phyloP scores from a whole-genome alignment of 2,888 invertebrate genomes.

The Selenia dentaria region DNA sequence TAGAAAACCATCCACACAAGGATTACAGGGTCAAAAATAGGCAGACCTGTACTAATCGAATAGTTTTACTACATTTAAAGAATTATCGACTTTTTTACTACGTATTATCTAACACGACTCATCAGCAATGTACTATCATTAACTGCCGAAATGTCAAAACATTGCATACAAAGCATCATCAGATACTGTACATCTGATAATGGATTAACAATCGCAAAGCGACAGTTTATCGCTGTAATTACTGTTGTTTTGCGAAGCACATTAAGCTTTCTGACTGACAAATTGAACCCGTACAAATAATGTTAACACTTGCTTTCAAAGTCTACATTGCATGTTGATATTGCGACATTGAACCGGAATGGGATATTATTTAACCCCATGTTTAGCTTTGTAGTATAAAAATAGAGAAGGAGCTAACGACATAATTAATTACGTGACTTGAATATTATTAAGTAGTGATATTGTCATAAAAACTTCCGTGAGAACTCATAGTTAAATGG shows the following conservation, averaged over 20 bases:
- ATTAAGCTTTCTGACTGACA: slow-evolving; percentile 50
- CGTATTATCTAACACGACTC: too few relatives aligned
- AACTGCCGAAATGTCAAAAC: not conserved
- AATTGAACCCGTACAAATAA: slow-evolving; percentile 52
- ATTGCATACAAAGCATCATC: not conserved
- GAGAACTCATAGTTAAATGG: too few relatives aligned
- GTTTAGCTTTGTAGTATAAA: slow-evolving; percentile 17
- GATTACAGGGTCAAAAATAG: too few relatives aligned
- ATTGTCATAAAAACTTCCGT: too few relatives aligned
- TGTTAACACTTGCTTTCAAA: slow-evolving; percentile 57
- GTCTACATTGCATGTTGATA: slow-evolving; percentile 54
- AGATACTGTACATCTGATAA: slow-evolving; percentile 16
- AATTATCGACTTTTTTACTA: too few relatives aligned
- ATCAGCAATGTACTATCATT: too few relatives aligned
- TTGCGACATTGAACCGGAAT: slow-evolving; percentile 42
- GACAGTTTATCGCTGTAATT: slow-evolving; percentile 43
- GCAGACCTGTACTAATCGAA: too few relatives aligned
- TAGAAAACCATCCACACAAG: too few relatives aligned
- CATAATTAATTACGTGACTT: slow-evolving; percentile 2
- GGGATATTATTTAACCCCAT: slow-evolving; percentile 49
- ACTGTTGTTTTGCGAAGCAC: slow-evolving; percentile 49
- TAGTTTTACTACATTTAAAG: too few relatives aligned
- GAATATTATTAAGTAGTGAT: too few relatives aligned
- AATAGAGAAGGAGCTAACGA: slow-evolving; percentile 2
- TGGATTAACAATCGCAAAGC: slow-evolving; percentile 26